Percentiles rank a stretch among this genome's conserved stretches.
Conservation (phyloP, 2,888 invertebrate species). For the Cephonodes hylas region DNA sequence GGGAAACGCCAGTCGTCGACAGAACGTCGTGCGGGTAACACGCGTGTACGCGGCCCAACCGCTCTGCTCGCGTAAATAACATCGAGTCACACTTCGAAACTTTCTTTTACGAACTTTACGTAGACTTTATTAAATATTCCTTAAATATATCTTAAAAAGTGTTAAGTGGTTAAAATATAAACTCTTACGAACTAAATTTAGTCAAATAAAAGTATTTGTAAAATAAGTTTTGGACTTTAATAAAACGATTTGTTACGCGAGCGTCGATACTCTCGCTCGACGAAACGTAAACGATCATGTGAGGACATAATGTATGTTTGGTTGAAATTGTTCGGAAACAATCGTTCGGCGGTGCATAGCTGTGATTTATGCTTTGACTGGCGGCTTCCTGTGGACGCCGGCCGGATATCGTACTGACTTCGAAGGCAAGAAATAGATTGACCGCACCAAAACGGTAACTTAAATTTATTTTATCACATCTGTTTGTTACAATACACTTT, state of each 20-base stretch:
- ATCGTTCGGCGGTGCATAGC: conserved; percentile 35
- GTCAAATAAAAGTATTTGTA: neutral
- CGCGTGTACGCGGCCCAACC: conserved; percentile 31
- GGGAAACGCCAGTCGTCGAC: conserved; percentile 59
- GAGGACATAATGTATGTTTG: conserved; percentile 38
- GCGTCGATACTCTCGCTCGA: too few relatives aligned
- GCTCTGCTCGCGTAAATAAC: conserved; percentile 63
- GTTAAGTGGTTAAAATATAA: neutral
- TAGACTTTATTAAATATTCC: neutral
- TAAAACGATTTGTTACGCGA: neutral
- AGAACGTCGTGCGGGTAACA: conserved; percentile 41
- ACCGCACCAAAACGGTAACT: conserved; percentile 56
- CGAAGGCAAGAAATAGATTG: conserved; percentile 58
- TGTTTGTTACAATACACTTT: conserved; percentile 32
- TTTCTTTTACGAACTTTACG: conserved; percentile 9
- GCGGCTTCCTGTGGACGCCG: conserved; percentile 55
- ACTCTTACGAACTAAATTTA: neutral
- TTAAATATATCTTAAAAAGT: conserved; percentile 5
- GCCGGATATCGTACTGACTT: conserved; percentile 52
- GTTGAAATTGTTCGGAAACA: conserved; percentile 47
- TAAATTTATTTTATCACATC: conserved; percentile 39
- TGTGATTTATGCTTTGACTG: conserved; percentile 58
- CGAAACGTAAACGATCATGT: conserved; percentile 18
- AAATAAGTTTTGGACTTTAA: neutral
- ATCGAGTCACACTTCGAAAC: conserved; percentile 49